Conservation (phyloP, 2,113 vertebrate species). For the Microtus ochrogaster region DNA sequence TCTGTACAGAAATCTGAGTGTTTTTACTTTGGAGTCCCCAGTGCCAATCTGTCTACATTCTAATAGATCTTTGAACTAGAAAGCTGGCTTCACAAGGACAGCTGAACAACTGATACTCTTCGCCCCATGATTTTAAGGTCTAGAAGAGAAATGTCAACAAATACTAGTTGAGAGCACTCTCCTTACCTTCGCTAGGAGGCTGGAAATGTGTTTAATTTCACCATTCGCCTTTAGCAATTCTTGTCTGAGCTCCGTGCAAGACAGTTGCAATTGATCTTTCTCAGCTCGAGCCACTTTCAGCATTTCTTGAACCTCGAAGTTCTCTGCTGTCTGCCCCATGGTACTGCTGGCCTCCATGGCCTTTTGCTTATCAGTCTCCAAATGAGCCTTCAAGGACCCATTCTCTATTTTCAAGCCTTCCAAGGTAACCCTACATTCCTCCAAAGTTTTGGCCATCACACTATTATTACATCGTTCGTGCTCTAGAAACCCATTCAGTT, state of each 20-base stretch:
- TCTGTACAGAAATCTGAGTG: background rate
- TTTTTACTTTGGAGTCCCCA: background rate
- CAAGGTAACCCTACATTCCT: conserved; percentile 86
- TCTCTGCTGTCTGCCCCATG: conserved; percentile 87
- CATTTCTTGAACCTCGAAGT: conserved; percentile 89
- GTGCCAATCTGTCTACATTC: background rate
- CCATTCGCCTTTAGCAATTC: conserved; percentile 90
- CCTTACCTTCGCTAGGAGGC: conserved; percentile 91
- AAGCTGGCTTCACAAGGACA: background rate
- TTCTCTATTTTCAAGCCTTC: conserved; percentile 92
- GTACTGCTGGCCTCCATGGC: conserved; percentile 87
- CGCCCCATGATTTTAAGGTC: background rate
- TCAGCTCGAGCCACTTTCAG: conserved; percentile 90
- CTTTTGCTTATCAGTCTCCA: conserved; percentile 93
- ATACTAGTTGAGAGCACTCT: background rate
- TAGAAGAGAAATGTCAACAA: background rate
- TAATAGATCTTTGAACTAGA: background rate
- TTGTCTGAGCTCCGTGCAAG: conserved; percentile 91
- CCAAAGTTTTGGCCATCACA: conserved; percentile 83
- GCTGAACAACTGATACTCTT: background rate
- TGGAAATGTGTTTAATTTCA: conserved; percentile 88
- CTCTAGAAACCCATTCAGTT: conserved; percentile 88
- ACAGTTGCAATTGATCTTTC: conserved; percentile 91
- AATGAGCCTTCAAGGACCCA: conserved; percentile 89
- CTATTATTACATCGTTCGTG: conserved; percentile 85